Conservation (phyloP, 2,888 invertebrate species). For the Agriopis leucophaearia region DNA sequence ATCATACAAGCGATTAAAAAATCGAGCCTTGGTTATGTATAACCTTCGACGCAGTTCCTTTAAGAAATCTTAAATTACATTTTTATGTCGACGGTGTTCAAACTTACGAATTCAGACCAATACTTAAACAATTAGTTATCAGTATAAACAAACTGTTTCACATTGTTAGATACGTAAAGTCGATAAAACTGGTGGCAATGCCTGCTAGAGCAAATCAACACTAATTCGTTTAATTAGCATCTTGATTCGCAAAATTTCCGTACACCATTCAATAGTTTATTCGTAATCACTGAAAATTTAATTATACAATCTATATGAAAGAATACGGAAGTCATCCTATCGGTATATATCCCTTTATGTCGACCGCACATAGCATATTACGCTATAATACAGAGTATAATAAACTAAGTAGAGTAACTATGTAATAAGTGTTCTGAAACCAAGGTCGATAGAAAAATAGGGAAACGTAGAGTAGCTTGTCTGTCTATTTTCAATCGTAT, state of each 20-base stretch:
- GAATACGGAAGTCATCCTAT: conserved; percentile 12
- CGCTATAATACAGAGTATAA: conserved; percentile 14
- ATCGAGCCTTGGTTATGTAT: no score
- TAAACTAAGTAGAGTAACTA: not conserved
- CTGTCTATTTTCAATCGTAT: not conserved
- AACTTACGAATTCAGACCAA: no score
- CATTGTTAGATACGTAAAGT: not conserved
- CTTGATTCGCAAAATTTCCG: not conserved
- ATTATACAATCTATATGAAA: conserved; percentile 5
- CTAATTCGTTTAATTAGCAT: not conserved
- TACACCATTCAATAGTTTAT: not conserved
- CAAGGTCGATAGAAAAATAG: conserved; percentile 9
- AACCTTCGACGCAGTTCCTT: no score
- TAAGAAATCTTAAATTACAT: no score
- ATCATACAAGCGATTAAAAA: no score
- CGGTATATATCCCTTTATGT: no score
- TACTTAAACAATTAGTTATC: no score
- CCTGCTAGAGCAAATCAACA: not conserved
- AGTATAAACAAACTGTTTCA: not conserved
- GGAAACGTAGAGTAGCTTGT: no score
- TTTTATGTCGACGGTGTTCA: no score
- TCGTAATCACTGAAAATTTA: not conserved
- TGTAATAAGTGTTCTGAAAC: not conserved
- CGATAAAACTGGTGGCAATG: not conserved
- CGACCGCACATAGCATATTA: conserved; percentile 1